Conservation (phyloP, 2,113 vertebrate genomes). For the Eublepharis macularius region DNA sequence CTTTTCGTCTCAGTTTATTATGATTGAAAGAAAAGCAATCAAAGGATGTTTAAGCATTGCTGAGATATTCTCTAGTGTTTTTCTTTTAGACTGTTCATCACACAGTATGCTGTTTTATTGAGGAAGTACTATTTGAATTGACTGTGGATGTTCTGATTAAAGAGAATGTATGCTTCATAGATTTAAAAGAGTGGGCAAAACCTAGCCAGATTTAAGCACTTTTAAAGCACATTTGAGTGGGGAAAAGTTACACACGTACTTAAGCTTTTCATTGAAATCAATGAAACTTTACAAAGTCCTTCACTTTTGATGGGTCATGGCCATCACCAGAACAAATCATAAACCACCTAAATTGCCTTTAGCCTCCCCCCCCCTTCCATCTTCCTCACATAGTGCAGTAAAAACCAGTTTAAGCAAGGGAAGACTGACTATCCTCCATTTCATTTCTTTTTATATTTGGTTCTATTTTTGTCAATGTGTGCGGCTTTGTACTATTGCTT, state of each 20-base stretch:
- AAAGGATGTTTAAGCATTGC: constrained; percentile 44
- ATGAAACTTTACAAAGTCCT: not conserved
- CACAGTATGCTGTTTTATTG: constrained; percentile 1
- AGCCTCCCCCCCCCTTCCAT: too few relatives aligned
- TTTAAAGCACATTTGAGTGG: not conserved
- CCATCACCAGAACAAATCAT: too few relatives aligned
- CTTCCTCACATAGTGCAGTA: too few relatives aligned
- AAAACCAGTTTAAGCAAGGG: too few relatives aligned
- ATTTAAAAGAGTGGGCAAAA: not conserved
- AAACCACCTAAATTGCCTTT: not conserved
- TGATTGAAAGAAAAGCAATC: constrained; percentile 44
- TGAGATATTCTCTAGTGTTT: constrained; percentile 18
- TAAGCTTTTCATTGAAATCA: not conserved
- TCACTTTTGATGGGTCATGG: not conserved
- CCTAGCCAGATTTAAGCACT: not conserved
- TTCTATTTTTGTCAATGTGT: too few relatives aligned
- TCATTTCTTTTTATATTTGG: too few relatives aligned
- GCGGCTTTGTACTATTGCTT: too few relatives aligned
- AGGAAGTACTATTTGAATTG: constrained; percentile 35
- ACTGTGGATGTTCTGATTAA: not conserved
- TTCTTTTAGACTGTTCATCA: constrained; percentile 15
- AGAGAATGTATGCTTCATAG: not conserved
- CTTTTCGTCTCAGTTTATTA: constrained; percentile 15
- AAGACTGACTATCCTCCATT: too few relatives aligned
- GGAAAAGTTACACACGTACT: not conserved